Evolutionary conservation across 1,140 invertebrate species (phyloP), one percentile per base, ranked within the genome.

Genomic region (Drosophila fuyamai): DNA sequence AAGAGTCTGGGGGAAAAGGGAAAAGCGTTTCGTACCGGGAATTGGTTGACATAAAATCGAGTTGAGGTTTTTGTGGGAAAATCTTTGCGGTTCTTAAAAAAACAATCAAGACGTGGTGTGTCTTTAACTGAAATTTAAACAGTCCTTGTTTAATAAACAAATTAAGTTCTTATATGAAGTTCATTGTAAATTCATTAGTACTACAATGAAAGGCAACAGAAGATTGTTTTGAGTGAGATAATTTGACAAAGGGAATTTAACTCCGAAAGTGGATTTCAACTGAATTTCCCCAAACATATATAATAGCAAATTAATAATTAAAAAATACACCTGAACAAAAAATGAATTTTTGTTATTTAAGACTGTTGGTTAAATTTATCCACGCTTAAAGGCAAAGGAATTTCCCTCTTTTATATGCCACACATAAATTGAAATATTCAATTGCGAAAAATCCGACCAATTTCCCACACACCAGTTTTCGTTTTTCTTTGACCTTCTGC

Each of bases 401-500:
- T 50, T 29, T 32, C 23, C 23, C 47, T 50, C 47, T 32, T 14
- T 29, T 54, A 14, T 38, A 10, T 54, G 16, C 51, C 8, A 14
- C 47, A 35, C 48, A 32, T n/a, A 46, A 65, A 54, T 70, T 70
- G 32, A 66, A 50, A 55, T 66, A 66, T 36, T 47, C 40, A 48
- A 71, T 56, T 55, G 61, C 9, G 14, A 32, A 16, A 41, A 29
- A 29, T 47, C 41, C 40, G n/a, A 48, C 23, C 58, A 40, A 63
- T 47, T 63, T 63, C 32, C 43, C 62, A 36, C 4, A 5, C 43
- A 7, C 18, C n/a, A 29, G 12, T 62, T 18, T 36, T 4, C 14
- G 2, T 2, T 36, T 61, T 40, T 23, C 66, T 70, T 71, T 71
- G 67, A 71, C 67, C 65, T 71, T 71, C 67, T 50, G 67, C 12